Evolutionary conservation across 1,140 invertebrate genomes (phyloP).

Genomic region (Macrocentrus cingulum): DNA sequence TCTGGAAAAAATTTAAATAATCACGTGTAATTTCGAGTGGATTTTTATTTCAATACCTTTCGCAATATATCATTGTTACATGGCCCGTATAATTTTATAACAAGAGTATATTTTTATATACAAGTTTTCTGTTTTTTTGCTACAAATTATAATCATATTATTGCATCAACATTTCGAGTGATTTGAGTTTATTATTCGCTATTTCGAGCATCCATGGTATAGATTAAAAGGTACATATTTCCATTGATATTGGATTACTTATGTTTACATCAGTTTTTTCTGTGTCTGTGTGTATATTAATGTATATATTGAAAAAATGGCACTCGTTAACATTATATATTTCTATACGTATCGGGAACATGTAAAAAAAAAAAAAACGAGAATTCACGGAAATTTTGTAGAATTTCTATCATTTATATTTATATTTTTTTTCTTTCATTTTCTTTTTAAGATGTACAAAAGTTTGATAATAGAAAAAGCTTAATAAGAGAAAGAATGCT

Average conservation of each 20-base stretch:
- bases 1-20: background rate
- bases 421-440: background rate
- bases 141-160: constrained; percentile 40
- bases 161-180: constrained; percentile 38
- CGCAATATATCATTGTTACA: constrained; percentile 55
- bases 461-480: no score
- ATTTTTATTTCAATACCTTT: constrained; percentile 38
- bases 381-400: no score
- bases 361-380: no score
- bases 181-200: constrained; percentile 5
- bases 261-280: constrained; percentile 11
- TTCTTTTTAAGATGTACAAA: no score
- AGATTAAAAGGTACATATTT: background rate
- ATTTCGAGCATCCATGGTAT: background rate
- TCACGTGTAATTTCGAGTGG: constrained; percentile 42
- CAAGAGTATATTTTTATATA: constrained; percentile 52
- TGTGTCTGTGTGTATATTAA: background rate
- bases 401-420: no score
- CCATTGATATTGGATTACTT: background rate
- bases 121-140: constrained; percentile 40
- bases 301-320: no score
- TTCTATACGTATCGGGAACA: no score
- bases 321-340: no score
- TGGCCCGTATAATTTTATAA: constrained; percentile 53
- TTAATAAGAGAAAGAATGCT: no score